Evolutionary conservation across 1,140 invertebrate genomes (phyloP).

Genomic region (Ceratina australensis): DNA sequence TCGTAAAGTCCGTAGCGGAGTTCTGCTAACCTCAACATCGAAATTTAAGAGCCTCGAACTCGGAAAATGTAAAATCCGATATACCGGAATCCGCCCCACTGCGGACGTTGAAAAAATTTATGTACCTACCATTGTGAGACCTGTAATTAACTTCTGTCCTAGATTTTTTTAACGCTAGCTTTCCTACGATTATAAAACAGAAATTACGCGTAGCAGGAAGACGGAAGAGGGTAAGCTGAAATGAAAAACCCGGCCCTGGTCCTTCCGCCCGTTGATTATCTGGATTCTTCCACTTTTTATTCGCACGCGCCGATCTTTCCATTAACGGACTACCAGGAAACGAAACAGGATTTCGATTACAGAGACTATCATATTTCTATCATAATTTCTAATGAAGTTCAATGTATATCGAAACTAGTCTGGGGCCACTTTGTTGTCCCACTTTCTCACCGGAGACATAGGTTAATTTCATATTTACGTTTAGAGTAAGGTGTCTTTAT

Average conservation of each 20-base stretch:
- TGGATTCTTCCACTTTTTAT: constrained; percentile 24
- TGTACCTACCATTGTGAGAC: too few relatives aligned
- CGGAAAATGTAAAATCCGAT: constrained; percentile 13
- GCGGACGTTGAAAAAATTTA: constrained; percentile 13
- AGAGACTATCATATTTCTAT: neutral
- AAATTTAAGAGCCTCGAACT: constrained; percentile 10
- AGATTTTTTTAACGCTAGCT: neutral
- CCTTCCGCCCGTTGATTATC: constrained; percentile 18
- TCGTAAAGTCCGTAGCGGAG: constrained; percentile 5
- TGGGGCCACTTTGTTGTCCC: too few relatives aligned
- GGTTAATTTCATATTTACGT: too few relatives aligned
- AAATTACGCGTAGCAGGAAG: neutral
- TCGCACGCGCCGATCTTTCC: constrained; percentile 33
- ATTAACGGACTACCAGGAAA: constrained; percentile 43
- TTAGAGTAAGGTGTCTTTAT: too few relatives aligned
- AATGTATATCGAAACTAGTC: too few relatives aligned
- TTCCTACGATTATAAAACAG: neutral
- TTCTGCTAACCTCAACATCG: constrained; percentile 1
- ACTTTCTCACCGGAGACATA: too few relatives aligned
- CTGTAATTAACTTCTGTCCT: too few relatives aligned
- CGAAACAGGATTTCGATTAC: neutral
- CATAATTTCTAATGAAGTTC: too few relatives aligned
- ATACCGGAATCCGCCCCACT: neutral
- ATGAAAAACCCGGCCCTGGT: constrained; percentile 26
- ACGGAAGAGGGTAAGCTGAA: constrained; percentile 23